Base-by-base conservation (phyloP, 2,113 vertebrate genomes). In the Caranx ignobilis region DNA sequence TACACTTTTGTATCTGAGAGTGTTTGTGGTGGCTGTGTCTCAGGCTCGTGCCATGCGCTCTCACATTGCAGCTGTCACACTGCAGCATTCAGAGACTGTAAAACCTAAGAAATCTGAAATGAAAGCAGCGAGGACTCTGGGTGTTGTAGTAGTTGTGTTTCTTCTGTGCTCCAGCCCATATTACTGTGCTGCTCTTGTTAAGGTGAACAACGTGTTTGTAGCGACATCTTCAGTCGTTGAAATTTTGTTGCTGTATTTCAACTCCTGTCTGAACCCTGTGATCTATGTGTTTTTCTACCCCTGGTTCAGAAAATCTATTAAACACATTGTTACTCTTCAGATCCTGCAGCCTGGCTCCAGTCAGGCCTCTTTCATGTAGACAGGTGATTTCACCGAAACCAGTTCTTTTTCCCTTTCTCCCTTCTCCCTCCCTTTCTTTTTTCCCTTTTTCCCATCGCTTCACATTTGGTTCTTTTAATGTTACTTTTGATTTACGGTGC, bases 51-150 rank as follows among this genome's bases (percentile, higher is more conserved):
- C 48, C n/a, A 74, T 87, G 39, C 19, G 52, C 0, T 63, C 75
- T 16, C 67, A 65, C 0, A 6, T 50, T n/a, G 1, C 54, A 19
- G 5, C 7, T 1, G 6, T 61, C 0, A 7, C 66, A 18, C 3
- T 15, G 0, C n/a, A 45, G 7, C 4, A 3, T 12, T 66, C 48
- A 39, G n/a, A 2, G 19, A 69, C 1, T 31, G 60, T 19, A 0
- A 39, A 18, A 2, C 54, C 13, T 1, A 79, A 63, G 55, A 87
- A n/a, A 56, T 83, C 73, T n/a, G 82, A 87, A 19, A 8, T 71
- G 0, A 89, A 87, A 61, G 85, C 88, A 41, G 79, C 83, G 13
- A 72, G 31, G 41, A 90, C 71, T 21, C 65, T 89, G 0, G 79
- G 88, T 12, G 19, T 90, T 16, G 16, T 90, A 8, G 2, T 87